These are phyloP conservation scores for Dicentrarchus labrax DNA, from an alignment of 2,113 vertebrate genomes.

Conservation along the genomic window DNA sequence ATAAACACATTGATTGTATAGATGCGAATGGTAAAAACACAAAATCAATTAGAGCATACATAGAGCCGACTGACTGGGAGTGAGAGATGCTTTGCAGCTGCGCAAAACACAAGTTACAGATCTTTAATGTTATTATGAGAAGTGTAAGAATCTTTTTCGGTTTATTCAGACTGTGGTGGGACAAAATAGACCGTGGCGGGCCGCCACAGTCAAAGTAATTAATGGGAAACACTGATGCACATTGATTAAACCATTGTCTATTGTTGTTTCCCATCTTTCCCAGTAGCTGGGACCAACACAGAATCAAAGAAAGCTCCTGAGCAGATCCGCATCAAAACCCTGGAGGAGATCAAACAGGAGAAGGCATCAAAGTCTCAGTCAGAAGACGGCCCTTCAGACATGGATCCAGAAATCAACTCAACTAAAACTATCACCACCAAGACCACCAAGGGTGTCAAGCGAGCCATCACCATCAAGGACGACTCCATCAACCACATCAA, in stretches of 20 bases:
- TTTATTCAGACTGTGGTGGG: too few species aligned
- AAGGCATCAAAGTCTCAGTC: constrained; percentile 86
- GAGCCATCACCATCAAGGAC: constrained; percentile 53
- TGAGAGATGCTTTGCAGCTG: too few species aligned
- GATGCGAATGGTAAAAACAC: too few species aligned
- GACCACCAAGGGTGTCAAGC: constrained; percentile 62
- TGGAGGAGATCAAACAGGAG: constrained; percentile 93
- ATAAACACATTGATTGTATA: too few species aligned
- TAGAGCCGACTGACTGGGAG: too few species aligned
- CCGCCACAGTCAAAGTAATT: too few species aligned
- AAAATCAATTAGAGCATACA: too few species aligned
- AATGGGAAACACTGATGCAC: too few species aligned
- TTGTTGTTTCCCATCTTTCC: background rate
- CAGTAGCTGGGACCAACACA: constrained; percentile 69
- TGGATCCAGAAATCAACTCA: constrained; percentile 11
- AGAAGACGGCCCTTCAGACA: background rate
- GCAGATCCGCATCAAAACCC: constrained; percentile 91
- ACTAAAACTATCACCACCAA: constrained; percentile 48
- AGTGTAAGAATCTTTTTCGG: too few species aligned
- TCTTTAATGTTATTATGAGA: too few species aligned
- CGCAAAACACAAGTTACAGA: too few species aligned
- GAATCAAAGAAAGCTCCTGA: constrained; percentile 70
- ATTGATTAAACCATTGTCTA: background rate
- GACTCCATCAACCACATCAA: constrained; percentile 69
- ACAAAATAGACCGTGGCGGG: too few species aligned